phyloP scores from a whole-genome alignment of 1,140 invertebrate species.

The Aleiodes sp. region DNA sequence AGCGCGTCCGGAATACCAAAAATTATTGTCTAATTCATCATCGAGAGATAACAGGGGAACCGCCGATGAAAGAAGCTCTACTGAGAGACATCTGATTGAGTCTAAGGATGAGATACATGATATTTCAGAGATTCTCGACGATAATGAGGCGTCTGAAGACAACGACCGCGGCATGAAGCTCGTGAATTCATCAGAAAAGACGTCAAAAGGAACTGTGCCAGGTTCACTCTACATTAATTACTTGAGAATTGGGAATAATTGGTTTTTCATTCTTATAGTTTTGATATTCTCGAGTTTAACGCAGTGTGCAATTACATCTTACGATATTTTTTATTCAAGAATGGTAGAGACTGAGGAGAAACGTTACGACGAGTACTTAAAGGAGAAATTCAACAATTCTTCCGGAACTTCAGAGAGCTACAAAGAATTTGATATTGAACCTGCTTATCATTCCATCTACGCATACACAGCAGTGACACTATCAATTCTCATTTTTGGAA shows the following conservation, averaged over 20 bases:
- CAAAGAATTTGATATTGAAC: not conserved
- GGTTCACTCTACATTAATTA: too few species aligned
- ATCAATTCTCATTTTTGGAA: conserved; percentile 62
- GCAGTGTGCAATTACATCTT: not conserved
- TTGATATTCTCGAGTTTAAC: not conserved
- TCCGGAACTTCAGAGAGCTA: not conserved
- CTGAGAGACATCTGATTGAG: too few species aligned
- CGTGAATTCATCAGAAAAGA: too few species aligned
- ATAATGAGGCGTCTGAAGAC: too few species aligned
- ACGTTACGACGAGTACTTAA: not conserved
- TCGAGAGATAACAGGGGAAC: too few species aligned
- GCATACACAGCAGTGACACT: conserved; percentile 66
- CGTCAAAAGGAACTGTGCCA: too few species aligned
- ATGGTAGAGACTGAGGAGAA: not conserved
- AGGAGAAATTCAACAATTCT: not conserved
- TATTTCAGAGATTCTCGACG: too few species aligned
- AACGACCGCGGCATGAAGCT: too few species aligned
- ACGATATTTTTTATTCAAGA: not conserved
- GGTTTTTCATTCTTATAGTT: not conserved
- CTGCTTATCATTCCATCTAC: conserved; percentile 55
- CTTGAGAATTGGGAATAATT: too few species aligned
- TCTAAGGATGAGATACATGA: too few species aligned
- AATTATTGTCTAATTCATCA: not conserved
- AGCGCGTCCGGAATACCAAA: not conserved
- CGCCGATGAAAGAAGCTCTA: too few species aligned